Base-by-base conservation (phyloP, 1,140 invertebrate species). In the Drusus annulatus region DNA sequence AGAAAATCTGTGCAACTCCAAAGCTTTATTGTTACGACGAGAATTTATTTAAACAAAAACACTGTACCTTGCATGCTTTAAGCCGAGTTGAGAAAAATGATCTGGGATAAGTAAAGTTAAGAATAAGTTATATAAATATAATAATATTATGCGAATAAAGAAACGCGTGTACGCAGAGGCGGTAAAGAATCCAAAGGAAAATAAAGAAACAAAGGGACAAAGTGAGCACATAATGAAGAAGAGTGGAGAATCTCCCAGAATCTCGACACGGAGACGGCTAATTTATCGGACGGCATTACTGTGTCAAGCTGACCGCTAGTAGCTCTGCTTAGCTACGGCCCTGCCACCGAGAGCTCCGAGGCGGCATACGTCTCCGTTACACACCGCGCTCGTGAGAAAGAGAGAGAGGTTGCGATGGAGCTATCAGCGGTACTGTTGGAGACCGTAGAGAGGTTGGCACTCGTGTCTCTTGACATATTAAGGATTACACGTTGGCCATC, bases 391-490 rank as follows among this genome's bases (percentile, higher is more conserved):
- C 10, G 13, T 13, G 36, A 45, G 36, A 45, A 45, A 13, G 36
- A 45, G 36, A 45, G 36, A 45, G 36, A 45, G 36, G 8, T 45
- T 45, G 5, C 1, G 13, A 45, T 45, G 36, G 36, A 13, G 10
- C 36, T 45, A 10, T 45, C 36, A 13, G 36, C 36, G 36, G 36
- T 21, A 21, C 19, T 19, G 45, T 17, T 7, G 25, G 45, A 73
- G 31, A 73, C 51, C 50, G 45, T 54, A 2, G 62, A 78, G 80
- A 81, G 80, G 80, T 81, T 81, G 78, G 76, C 80, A 62, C 68
- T 81, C 69, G 76, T 52, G 80, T 81, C 80, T 71, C 78, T 81
- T 71, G 80, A 78, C 75, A 81, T 81, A 81, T 81, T 78, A 78
- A 52, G 75, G 80, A 63, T 78, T 78, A 81, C 73, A 50, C 45